Evolutionary conservation across 1,140 invertebrate species (phyloP).

Genomic region (Drosophila lowei): DNA sequence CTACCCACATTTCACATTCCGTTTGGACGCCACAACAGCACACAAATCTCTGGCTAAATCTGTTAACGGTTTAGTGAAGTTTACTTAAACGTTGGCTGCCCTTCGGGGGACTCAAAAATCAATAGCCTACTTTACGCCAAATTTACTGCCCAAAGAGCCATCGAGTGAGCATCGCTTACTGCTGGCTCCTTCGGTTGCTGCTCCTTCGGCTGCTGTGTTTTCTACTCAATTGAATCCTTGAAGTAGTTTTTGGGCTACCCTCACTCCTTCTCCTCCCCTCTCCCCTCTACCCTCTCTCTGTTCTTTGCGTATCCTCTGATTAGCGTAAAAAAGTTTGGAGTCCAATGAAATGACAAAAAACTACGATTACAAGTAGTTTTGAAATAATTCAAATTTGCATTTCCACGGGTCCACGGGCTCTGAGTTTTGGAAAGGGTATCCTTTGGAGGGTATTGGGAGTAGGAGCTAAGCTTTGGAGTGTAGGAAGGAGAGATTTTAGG

Average conservation of each 20-base stretch:
- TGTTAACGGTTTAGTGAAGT: constrained; percentile 26
- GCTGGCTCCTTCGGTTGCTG: not conserved
- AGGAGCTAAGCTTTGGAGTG: too few species aligned
- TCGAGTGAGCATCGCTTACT: constrained; percentile 3
- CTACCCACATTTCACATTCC: not conserved
- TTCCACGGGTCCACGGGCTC: too few species aligned
- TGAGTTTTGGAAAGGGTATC: too few species aligned
- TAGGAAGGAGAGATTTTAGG: too few species aligned
- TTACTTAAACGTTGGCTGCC: constrained; percentile 37
- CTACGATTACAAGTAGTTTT: constrained; percentile 14
- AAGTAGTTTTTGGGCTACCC: constrained; percentile 18
- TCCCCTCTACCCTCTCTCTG: too few species aligned
- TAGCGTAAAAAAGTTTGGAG: constrained; percentile 27
- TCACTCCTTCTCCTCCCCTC: too few species aligned
- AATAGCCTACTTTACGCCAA: constrained; percentile 49
- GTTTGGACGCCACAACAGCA: constrained; percentile 19
- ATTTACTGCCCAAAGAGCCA: constrained; percentile 39
- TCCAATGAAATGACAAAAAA: constrained; percentile 28
- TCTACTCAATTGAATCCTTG: constrained; percentile 49
- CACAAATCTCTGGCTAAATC: constrained; percentile 15
- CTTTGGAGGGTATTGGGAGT: too few species aligned
- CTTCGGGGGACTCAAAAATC: constrained; percentile 39
- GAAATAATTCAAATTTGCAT: constrained; percentile 36
- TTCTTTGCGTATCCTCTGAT: constrained; percentile 26
- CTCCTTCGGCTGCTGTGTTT: constrained; percentile 9